These are phyloP conservation scores for Volucella zonaria DNA, from an alignment of 2,888 invertebrate genomes.

Conservation along the genomic window DNA sequence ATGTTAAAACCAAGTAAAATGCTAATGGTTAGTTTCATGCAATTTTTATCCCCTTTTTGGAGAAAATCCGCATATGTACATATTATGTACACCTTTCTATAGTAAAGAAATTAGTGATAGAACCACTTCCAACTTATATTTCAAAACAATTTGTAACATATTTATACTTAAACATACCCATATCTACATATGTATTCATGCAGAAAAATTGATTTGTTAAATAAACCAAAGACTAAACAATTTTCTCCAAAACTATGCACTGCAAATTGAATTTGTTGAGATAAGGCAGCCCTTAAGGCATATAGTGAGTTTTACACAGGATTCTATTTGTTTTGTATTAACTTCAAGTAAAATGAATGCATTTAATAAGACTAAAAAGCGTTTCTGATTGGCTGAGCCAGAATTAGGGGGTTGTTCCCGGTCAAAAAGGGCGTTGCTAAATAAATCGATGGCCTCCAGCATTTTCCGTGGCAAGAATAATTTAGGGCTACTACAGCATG, in stretches of 20 bases:
- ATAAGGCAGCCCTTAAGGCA: constrained; percentile 46
- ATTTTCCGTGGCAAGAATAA: constrained; percentile 38
- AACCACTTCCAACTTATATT: no score
- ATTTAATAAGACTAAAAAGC: constrained; percentile 30
- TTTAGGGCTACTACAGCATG: constrained; percentile 5
- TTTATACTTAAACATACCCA: no score
- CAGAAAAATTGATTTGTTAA: constrained; percentile 65
- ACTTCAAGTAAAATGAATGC: constrained; percentile 53
- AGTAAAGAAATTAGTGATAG: no score
- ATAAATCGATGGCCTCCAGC: constrained; percentile 12
- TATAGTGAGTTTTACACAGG: constrained; percentile 22
- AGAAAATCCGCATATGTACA: no score
- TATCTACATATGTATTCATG: no score
- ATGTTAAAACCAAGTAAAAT: no score
- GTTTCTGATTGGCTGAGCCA: constrained; percentile 52
- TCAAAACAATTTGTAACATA: no score
- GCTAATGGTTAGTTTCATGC: no score
- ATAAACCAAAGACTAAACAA: constrained; percentile 49
- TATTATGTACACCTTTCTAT: no score
- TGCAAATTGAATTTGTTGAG: constrained; percentile 66
- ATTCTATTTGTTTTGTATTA: constrained; percentile 52
- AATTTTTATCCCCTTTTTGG: no score
- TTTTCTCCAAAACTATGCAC: constrained; percentile 57
- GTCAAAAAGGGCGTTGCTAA: constrained; percentile 43
- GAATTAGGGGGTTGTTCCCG: constrained; percentile 30